phyloP scores from a whole-genome alignment of 2,888 invertebrate genomes.

The Caenorhabditis wallacei region DNA sequence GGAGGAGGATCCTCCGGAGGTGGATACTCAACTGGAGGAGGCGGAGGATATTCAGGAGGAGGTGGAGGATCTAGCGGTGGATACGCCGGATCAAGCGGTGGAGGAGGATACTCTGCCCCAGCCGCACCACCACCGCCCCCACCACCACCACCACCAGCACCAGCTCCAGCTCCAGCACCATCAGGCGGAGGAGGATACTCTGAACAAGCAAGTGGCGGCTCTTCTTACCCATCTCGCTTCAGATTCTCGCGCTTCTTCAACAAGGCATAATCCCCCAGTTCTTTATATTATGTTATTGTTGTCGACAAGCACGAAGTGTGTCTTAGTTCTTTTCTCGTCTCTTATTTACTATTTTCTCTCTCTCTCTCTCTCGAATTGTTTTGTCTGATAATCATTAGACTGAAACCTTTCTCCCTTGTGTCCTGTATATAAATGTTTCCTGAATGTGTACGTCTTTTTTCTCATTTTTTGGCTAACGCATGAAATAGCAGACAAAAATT shows the following conservation, averaged over 20 bases:
- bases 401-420: conserved; percentile 15
- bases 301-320: conserved; percentile 19
- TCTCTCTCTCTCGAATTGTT: not conserved
- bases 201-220: conserved; percentile 68
- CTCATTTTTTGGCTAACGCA: conserved; percentile 57
- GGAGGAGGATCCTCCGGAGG: conserved; percentile 35
- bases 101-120: conserved; percentile 47
- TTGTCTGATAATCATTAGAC: not conserved
- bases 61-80: conserved; percentile 52
- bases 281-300: conserved; percentile 38
- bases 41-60: conserved; percentile 34
- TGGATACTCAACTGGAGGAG: conserved; percentile 15
- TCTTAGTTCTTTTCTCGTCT: conserved; percentile 23
- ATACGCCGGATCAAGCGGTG: conserved; percentile 34
- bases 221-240: conserved; percentile 61
- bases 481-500: conserved; percentile 18
- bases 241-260: conserved; percentile 67
- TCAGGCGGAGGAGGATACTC: conserved; percentile 62
- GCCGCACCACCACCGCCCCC: conserved; percentile 63
- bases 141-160: conserved; percentile 67
- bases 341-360: not conserved
- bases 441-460: conserved; percentile 59
- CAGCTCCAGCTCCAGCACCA: conserved; percentile 50
- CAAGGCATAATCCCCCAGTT: conserved; percentile 40
- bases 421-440: conserved; percentile 68